A percentile compares a stretch with the other conserved stretches of the same genome.
Conservation (phyloP, 2,113 vertebrate species). For the Oryctolagus cuniculus region mOryCun1.1 NC_091437.1:36802501-36803000, state of each 20-base stretch:
- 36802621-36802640: neutral
- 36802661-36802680: neutral
- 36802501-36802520: neutral
- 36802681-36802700: neutral
- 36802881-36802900: no score
- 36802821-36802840: neutral
- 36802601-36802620: neutral
- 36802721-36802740: neutral
- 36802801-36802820: neutral
- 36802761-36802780: neutral
- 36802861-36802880: rapidly evolving
- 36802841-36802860: rapidly evolving
- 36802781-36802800: neutral
- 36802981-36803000: neutral
- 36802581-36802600: neutral
- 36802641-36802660: neutral
- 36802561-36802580: neutral
- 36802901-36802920: neutral
- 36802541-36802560: neutral
- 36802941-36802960: neutral
- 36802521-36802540: neutral
- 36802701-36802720: neutral
- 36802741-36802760: neutral
- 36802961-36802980: neutral
- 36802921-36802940: neutral